Conservation (phyloP, 1,140 invertebrate genomes). For the Mylabris phalerata region DNA sequence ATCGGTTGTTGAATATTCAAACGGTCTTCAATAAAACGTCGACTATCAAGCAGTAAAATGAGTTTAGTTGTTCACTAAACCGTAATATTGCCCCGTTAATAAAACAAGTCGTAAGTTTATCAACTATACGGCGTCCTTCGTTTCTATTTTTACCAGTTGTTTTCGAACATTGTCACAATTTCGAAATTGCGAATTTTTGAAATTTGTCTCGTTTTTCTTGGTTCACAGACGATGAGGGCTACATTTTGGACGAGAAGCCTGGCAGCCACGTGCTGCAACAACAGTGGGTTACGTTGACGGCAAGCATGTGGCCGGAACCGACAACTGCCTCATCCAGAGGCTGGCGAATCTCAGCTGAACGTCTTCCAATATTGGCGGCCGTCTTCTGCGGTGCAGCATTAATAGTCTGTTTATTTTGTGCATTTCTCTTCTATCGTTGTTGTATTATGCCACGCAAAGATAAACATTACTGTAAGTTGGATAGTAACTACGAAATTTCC, state of each 20-base stretch:
- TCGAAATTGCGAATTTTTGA: no score
- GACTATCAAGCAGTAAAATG: no score
- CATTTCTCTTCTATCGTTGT: slow-evolving; percentile 47
- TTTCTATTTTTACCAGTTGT: no score
- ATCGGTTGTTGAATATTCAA: no score
- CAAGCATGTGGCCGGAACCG: slow-evolving; percentile 44
- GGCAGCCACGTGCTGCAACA: slow-evolving; percentile 39
- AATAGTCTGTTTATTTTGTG: slow-evolving; percentile 44
- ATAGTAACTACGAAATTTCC: not conserved
- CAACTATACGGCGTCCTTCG: no score
- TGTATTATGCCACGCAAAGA: slow-evolving; percentile 46
- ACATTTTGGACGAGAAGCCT: slow-evolving; percentile 10
- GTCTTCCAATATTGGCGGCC: slow-evolving; percentile 47
- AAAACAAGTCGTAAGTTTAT: no score
- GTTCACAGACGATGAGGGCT: slow-evolving; percentile 21
- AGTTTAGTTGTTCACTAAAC: no score
- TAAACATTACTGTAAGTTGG: slow-evolving; percentile 47
- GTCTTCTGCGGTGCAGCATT: slow-evolving; percentile 47
- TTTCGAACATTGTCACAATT: no score
- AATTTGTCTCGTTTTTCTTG: no score
- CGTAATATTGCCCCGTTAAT: no score
- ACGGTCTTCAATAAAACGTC: no score
- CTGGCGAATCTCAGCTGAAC: slow-evolving; percentile 44
- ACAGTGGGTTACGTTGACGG: slow-evolving; percentile 48
- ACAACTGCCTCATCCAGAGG: slow-evolving; percentile 32